These are phyloP conservation scores for Leptinotarsa haldemani DNA, from an alignment of 2,888 invertebrate genomes.

Conservation along the genomic window DNA sequence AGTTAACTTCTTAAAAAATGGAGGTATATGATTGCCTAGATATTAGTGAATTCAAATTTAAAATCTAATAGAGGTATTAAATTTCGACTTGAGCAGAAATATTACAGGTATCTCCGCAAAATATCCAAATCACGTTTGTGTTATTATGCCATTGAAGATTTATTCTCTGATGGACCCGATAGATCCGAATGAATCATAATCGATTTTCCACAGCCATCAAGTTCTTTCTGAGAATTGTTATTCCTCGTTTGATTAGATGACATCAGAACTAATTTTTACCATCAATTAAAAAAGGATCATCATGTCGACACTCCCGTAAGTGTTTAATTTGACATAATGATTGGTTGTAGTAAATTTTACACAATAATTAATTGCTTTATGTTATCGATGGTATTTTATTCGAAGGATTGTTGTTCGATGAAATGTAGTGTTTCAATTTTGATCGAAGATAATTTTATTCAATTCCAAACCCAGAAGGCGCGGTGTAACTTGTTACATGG, in stretches of 20 bases:
- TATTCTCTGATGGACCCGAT: neutral
- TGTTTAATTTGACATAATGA: slow-evolving; percentile 4
- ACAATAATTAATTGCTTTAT: slow-evolving; percentile 10
- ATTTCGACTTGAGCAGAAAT: no score
- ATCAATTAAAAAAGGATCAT: slow-evolving; percentile 8
- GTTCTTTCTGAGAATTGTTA: neutral
- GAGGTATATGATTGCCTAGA: no score
- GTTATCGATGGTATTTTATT: slow-evolving; percentile 2
- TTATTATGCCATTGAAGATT: neutral
- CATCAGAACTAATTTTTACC: slow-evolving; percentile 2
- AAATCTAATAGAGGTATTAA: no score
- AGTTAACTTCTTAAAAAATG: no score
- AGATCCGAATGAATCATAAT: neutral
- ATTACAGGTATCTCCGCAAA: no score
- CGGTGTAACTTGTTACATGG: neutral
- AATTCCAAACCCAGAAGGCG: neutral
- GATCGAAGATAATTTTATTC: neutral
- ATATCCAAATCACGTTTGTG: neutral
- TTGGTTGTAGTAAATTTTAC: neutral
- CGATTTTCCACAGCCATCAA: neutral
- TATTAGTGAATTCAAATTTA: no score
- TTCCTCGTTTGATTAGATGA: neutral
- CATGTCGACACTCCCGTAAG: neutral
- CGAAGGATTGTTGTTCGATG: neutral
- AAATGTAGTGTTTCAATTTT: neutral